phyloP scores from a whole-genome alignment of 1,140 invertebrate genomes.

The Drosophila virilis region DNA sequence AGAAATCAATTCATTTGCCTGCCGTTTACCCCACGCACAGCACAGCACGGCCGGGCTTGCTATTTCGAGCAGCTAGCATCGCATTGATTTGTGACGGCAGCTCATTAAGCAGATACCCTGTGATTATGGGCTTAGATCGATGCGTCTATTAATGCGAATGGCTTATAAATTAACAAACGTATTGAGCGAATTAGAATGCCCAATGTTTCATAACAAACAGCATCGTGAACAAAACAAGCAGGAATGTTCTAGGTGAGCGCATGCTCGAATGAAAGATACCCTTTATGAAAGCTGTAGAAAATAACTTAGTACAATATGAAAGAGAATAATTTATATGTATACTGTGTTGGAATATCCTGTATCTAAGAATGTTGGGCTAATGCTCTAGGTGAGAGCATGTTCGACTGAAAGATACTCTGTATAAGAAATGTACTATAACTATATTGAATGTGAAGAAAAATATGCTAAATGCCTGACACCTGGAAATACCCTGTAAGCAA shows the following conservation, averaged over 20 bases:
- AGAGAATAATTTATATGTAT: too few relatives aligned
- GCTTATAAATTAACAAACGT: constrained; percentile 32
- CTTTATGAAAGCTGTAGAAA: neutral
- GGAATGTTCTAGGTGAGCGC: neutral
- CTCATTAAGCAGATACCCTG: constrained; percentile 29
- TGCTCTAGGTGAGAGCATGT: too few relatives aligned
- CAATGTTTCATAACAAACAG: constrained; percentile 34
- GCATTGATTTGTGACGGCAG: constrained; percentile 13
- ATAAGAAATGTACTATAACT: too few relatives aligned
- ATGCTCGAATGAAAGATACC: neutral
- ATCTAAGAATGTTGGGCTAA: too few relatives aligned
- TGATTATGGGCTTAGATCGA: constrained; percentile 12
- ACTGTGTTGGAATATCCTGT: too few relatives aligned
- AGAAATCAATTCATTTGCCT: constrained; percentile 6
- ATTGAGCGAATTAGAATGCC: constrained; percentile 44
- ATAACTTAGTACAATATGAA: neutral
- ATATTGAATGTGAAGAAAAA: too few relatives aligned
- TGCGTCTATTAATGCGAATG: constrained; percentile 30
- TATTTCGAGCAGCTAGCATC: neutral
- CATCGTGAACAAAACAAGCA: constrained; percentile 29
- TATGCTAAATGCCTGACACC: too few relatives aligned
- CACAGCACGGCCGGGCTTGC: neutral
- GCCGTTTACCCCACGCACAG: constrained; percentile 2
- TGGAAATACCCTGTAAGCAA: too few relatives aligned
- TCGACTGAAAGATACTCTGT: too few relatives aligned